Evolutionary conservation across 2,888 invertebrate species (phyloP).

Genomic region (Lycocerus yunnanus): DNA sequence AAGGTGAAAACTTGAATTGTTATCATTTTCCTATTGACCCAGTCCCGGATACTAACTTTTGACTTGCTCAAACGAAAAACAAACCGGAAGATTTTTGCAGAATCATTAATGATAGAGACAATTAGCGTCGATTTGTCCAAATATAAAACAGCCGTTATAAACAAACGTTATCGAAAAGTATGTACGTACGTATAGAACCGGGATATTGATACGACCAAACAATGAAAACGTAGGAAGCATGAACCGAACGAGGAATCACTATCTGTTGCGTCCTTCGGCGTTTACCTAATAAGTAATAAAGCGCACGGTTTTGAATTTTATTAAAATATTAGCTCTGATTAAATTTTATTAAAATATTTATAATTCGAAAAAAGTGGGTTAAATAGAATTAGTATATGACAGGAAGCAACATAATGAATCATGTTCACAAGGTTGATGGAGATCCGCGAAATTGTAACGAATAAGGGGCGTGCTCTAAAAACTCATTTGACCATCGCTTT

Average conservation of each 20-base stretch:
- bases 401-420: slow-evolving; percentile 29
- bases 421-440: slow-evolving; percentile 23
- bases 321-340: slow-evolving; percentile 10
- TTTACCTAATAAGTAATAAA: slow-evolving; percentile 45
- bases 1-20: neutral
- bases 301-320: slow-evolving; percentile 28
- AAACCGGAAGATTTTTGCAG: neutral
- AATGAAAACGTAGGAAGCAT: neutral
- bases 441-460: slow-evolving; percentile 14
- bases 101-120: neutral
- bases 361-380: slow-evolving; percentile 22
- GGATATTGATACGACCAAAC: neutral
- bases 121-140: neutral
- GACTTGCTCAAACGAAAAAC: neutral
- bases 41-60: neutral
- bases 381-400: slow-evolving; percentile 29
- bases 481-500: slow-evolving; percentile 54
- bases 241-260: slow-evolving; percentile 20
- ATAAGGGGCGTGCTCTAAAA: slow-evolving; percentile 45
- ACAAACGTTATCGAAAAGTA: neutral
- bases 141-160: neutral
- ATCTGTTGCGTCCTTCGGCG: slow-evolving; percentile 42
- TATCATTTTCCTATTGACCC: neutral
- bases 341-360: slow-evolving; percentile 33
- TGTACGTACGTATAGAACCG: neutral